Conservation (phyloP, 2,888 invertebrate genomes). For the Tubulanus polymorphus region DNA sequence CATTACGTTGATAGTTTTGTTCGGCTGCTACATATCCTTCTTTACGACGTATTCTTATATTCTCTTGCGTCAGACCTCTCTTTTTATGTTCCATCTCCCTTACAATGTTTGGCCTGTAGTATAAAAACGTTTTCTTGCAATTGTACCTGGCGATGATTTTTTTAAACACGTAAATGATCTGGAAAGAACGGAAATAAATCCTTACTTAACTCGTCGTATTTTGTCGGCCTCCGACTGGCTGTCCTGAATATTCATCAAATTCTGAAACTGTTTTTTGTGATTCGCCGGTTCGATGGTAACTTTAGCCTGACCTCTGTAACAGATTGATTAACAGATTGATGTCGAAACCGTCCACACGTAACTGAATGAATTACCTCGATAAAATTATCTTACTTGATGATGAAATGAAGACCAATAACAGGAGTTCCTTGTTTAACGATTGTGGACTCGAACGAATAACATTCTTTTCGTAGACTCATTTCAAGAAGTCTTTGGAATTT, state of each 20-base stretch:
- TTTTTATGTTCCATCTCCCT: too few relatives aligned
- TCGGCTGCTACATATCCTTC: slow-evolving; percentile 42
- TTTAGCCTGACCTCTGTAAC: slow-evolving; percentile 38
- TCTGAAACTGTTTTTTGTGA: slow-evolving; percentile 26
- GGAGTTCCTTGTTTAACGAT: slow-evolving; percentile 42
- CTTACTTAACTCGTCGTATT: not conserved
- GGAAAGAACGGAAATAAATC: too few relatives aligned
- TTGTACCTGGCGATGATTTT: too few relatives aligned
- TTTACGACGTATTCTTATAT: slow-evolving; percentile 31
- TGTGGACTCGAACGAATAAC: slow-evolving; percentile 30
- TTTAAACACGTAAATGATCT: too few relatives aligned
- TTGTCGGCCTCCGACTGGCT: slow-evolving; percentile 2
- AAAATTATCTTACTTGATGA: slow-evolving; percentile 29
- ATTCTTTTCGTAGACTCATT: slow-evolving; percentile 43
- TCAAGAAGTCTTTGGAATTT: slow-evolving; percentile 39
- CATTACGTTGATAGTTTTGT: slow-evolving; percentile 19
- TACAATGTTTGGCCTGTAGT: too few relatives aligned
- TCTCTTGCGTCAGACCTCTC: slow-evolving; percentile 18
- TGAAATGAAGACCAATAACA: slow-evolving; percentile 38
- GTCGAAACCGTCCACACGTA: too few relatives aligned
- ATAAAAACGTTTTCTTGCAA: too few relatives aligned
- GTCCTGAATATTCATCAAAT: slow-evolving; percentile 22
- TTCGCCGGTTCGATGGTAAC: slow-evolving; percentile 30
- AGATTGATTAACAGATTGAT: not conserved
- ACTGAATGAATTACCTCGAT: too few relatives aligned